phyloP scores from a whole-genome alignment of 2,113 vertebrate species.

The Daubentonia madagascariensis region DNA sequence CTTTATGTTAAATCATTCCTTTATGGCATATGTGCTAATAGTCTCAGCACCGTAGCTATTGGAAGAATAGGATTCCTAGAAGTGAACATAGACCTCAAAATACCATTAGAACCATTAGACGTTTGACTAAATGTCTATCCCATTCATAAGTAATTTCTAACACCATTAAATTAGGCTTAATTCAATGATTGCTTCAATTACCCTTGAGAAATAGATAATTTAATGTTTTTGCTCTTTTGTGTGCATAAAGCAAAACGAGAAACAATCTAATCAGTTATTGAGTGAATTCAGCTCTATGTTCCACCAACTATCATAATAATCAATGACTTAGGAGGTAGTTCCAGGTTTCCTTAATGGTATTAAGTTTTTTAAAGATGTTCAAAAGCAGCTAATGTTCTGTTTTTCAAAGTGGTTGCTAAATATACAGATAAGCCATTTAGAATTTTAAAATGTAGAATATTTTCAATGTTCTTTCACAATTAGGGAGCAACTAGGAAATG shows the following conservation, averaged over 20 bases:
- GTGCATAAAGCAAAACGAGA: background rate
- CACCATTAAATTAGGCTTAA: background rate
- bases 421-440: background rate
- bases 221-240: background rate
- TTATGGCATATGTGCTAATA: background rate
- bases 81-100: background rate
- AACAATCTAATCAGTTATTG: background rate
- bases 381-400: background rate
- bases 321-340: background rate
- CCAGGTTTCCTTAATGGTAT: background rate
- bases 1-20: background rate
- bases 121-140: background rate
- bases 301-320: background rate
- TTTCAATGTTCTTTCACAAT: background rate
- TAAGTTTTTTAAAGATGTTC: background rate
- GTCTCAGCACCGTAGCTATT: background rate
- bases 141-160: slow-evolving; percentile 23
- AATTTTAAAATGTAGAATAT: background rate
- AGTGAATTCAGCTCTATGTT: background rate
- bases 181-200: background rate
- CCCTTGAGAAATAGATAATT: background rate
- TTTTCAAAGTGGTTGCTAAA: background rate
- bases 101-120: background rate
- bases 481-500: background rate
- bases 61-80: background rate